These are phyloP conservation scores for Montipora sp. DNA, from an alignment of 64 coral and sea anemone species.

Conservation along the genomic window DNA sequence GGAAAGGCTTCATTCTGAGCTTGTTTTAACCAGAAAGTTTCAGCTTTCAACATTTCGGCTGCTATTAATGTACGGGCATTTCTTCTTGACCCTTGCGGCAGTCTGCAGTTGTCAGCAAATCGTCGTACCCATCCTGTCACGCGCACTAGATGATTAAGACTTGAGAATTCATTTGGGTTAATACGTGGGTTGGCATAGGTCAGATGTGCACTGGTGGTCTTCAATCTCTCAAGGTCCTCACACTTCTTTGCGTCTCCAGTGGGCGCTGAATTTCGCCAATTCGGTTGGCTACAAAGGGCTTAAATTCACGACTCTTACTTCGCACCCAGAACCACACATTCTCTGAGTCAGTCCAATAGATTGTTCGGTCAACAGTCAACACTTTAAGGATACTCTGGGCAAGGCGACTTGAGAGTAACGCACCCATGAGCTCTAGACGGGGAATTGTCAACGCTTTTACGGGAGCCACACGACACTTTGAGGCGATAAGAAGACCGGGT, in stretches of 20 bases:
- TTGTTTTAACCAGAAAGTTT: slow-evolving; percentile 48
- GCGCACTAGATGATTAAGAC: neutral
- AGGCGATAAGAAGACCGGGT: slow-evolving; percentile 30
- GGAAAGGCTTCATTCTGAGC: slow-evolving; percentile 63
- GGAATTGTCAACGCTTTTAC: slow-evolving; percentile 50
- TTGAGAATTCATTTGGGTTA: slow-evolving; percentile 53
- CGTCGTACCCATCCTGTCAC: slow-evolving; percentile 36
- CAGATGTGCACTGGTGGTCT: neutral
- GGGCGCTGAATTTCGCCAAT: slow-evolving; percentile 48
- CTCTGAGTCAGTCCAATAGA: slow-evolving; percentile 51
- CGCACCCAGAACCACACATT: slow-evolving; percentile 51
- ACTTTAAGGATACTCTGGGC: slow-evolving; percentile 23
- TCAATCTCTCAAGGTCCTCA: slow-evolving; percentile 4
- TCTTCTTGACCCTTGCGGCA: slow-evolving; percentile 29
- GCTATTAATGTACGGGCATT: slow-evolving; percentile 1
- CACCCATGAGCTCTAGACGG: slow-evolving; percentile 63
- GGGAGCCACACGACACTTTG: slow-evolving; percentile 52
- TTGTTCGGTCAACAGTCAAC: slow-evolving; percentile 22
- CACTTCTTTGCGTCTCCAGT: neutral
- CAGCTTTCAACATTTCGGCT: slow-evolving; percentile 20
- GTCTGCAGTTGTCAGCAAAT: slow-evolving; percentile 56
- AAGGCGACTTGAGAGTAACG: slow-evolving; percentile 24
- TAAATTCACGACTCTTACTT: slow-evolving; percentile 37
- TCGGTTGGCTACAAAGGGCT: slow-evolving; percentile 54
- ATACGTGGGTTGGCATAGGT: neutral